phyloP scores from a whole-genome alignment of 1,140 invertebrate genomes.

The Pseudomyrmex concolor region DNA sequence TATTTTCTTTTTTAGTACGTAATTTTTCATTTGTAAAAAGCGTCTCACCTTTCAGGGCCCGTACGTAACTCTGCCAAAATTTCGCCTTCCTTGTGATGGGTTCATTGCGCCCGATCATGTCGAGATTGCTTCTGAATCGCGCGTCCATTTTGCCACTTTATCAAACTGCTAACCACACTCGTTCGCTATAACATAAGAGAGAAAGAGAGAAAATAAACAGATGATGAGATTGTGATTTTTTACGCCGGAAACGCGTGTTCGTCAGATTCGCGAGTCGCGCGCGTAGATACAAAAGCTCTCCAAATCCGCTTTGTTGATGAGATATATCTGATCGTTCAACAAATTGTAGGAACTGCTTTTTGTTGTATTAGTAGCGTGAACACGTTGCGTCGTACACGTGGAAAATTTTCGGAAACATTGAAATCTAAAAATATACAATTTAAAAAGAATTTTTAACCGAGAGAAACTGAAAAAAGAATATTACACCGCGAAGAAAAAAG shows the following conservation, averaged over 20 bases:
- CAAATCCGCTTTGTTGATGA: not conserved
- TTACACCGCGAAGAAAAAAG: too few relatives aligned
- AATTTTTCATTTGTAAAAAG: not conserved
- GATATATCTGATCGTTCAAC: not conserved
- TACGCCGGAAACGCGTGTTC: not conserved
- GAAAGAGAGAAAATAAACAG: conserved; percentile 31
- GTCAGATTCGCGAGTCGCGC: not conserved
- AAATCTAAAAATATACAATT: not conserved
- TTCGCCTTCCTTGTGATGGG: conserved; percentile 95
- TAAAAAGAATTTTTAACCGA: too few relatives aligned
- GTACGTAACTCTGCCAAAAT: conserved; percentile 96
- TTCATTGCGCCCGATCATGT: conserved; percentile 96
- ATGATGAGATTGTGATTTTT: not conserved
- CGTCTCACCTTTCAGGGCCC: conserved; percentile 93
- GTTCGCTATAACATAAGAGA: conserved; percentile 87
- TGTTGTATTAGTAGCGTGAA: not conserved
- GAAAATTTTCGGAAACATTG: not conserved
- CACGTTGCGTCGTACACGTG: not conserved
- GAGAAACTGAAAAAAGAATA: too few relatives aligned
- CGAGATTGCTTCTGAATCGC: conserved; percentile 95
- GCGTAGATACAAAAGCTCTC: not conserved
- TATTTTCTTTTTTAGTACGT: too few relatives aligned
- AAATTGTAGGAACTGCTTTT: conserved; percentile 2
- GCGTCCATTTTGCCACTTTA: conserved; percentile 89
- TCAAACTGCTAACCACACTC: conserved; percentile 86